Evolutionary conservation across 2,888 invertebrate species (phyloP).

Genomic region (Beris chalybata): DNA sequence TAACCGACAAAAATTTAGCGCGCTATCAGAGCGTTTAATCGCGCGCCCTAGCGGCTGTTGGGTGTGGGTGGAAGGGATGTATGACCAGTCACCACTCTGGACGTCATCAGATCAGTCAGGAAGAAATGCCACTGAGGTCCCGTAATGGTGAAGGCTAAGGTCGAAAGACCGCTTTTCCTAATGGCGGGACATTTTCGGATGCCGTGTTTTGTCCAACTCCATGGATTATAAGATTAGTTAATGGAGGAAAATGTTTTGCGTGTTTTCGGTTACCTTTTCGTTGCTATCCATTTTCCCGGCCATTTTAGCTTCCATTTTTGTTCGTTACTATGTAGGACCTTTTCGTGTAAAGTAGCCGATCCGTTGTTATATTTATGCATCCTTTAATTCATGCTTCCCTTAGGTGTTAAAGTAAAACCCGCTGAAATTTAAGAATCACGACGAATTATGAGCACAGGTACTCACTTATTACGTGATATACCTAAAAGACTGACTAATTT

Average conservation of each 20-base stretch:
- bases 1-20: conserved; percentile 42
- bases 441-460: conserved; percentile 14
- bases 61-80: conserved; percentile 14
- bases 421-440: conserved; percentile 31
- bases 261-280: conserved; percentile 31
- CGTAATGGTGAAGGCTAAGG: background rate
- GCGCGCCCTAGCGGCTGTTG: conserved; percentile 6
- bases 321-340: background rate
- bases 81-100: conserved; percentile 6
- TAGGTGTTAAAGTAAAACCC: conserved; percentile 30
- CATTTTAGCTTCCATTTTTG: background rate
- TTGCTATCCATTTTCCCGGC: conserved; percentile 21
- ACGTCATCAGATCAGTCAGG: background rate
- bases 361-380: conserved; percentile 24
- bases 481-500: too few relatives aligned
- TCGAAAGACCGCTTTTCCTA: conserved; percentile 33
- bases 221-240: conserved; percentile 38
- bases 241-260: conserved; percentile 40
- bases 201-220: conserved; percentile 38
- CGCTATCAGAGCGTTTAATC: conserved; percentile 41
- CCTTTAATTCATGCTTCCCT: conserved; percentile 27
- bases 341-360: conserved; percentile 19
- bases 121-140: background rate
- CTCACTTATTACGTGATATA: too few relatives aligned
- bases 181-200: conserved; percentile 39